These are phyloP conservation scores for Nothobranchius kuhntae DNA, from an alignment of 2,113 vertebrate genomes.

Conservation along the genomic window DNA sequence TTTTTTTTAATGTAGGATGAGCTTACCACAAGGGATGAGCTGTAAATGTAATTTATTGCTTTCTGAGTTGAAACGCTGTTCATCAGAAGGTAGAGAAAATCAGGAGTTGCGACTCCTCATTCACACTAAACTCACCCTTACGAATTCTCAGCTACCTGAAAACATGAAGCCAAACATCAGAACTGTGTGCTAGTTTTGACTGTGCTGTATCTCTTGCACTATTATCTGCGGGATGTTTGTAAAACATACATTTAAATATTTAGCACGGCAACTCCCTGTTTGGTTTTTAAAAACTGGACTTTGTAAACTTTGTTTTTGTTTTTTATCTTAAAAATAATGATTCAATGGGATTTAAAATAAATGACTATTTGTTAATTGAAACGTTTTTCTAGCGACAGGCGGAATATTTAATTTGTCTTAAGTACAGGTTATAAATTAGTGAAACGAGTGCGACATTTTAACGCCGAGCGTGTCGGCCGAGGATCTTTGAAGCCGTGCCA, in stretches of 20 bases:
- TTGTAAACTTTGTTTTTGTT: conserved; percentile 54
- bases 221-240: conserved; percentile 64
- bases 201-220: conserved; percentile 68
- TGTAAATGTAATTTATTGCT: conserved; percentile 81
- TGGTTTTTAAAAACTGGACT: conserved; percentile 31
- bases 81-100: conserved; percentile 23
- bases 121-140: conserved; percentile 61
- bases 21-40: conserved; percentile 54
- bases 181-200: conserved; percentile 49
- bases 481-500: conserved; percentile 52
- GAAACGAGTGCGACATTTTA: conserved; percentile 69
- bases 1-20: conserved; percentile 60
- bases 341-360: conserved; percentile 55
- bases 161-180: conserved; percentile 48
- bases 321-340: conserved; percentile 22
- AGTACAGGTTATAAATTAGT: conserved; percentile 58
- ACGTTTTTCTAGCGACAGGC: conserved; percentile 65
- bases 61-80: conserved; percentile 37
- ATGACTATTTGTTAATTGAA: conserved; percentile 46
- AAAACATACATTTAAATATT: conserved; percentile 63
- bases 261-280: conserved; percentile 59
- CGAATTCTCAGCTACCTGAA: conserved; percentile 55
- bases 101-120: conserved; percentile 33
- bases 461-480: conserved; percentile 70
- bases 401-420: conserved; percentile 70